Evolutionary conservation across 1,140 invertebrate species (phyloP), one percentile per base, ranked within the genome.

Genomic region (Heliconius eleuchia): DNA sequence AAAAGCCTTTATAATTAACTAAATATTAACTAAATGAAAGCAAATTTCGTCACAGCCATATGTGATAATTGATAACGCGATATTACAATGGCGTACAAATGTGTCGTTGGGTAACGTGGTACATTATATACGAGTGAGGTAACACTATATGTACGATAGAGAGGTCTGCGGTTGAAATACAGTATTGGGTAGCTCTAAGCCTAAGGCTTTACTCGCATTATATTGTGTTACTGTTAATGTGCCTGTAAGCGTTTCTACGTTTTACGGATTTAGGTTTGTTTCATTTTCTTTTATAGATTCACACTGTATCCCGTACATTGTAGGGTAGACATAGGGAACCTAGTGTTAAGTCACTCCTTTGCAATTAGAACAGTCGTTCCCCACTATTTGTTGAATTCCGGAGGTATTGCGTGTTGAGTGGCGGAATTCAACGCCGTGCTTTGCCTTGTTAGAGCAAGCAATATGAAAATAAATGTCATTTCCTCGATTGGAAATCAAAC

Each of bases 141-240:
- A 88, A 90, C 74, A 82, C 77, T 82, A 88, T 88, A 81, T 84
- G 70, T 66, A 76, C 42, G 60, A 74, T 76, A 52, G 60, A 79
- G 79, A 86, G 86, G 85, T 83, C 81, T 89, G 87, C 74, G 86
- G 87, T 90, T 89, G 82, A 83, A 83, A 83, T 83, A 55, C 81
- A 74, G 82, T 82, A 83, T 74, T 71, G 6, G 50, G 16, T 74
- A 71, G 77, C 71, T 78, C 75, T 81, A 77, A 74, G 78, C 55
- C 42, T 42, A 52, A 57, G 73, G 77, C 74, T 39, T 60, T 50
- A 37, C 57, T 66, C 27, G 60, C 27, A 4, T 30, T 66, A 66
- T 66, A 66, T 66, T 66, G 27, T 66, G 60, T 66, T 71, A 71
- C 57, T 46, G 23, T 7, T 52, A 70, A 66, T 66, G 60, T 16